phyloP scores from a whole-genome alignment of 2,797 vertebrate genomes.

The Alca torda region DNA sequence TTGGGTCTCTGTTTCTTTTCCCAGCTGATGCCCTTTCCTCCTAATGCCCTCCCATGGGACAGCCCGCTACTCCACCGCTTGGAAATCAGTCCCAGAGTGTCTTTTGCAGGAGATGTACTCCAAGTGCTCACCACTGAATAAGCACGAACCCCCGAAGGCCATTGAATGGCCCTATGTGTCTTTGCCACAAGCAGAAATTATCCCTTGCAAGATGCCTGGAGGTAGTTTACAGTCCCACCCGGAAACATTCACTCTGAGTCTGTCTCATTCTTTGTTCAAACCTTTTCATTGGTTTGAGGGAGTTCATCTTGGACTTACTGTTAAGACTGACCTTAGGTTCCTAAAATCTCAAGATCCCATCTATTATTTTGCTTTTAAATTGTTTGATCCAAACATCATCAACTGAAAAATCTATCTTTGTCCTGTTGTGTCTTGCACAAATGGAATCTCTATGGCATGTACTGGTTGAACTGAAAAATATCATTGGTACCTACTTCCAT shows the following conservation, averaged over 20 bases:
- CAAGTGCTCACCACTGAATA: background rate
- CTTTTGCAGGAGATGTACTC: background rate
- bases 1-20: background rate
- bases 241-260: background rate
- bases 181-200: background rate
- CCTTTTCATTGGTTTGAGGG: background rate
- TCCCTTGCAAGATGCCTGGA: background rate
- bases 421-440: background rate
- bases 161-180: background rate
- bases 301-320: background rate
- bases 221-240: background rate
- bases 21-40: background rate
- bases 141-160: fast-evolving
- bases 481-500: background rate
- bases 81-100: background rate
- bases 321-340: background rate
- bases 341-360: background rate
- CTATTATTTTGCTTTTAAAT: background rate
- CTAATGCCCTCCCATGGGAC: background rate
- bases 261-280: background rate
- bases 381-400: background rate
- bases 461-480: background rate
- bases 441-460: background rate
- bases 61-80: background rate
- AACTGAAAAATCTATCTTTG: background rate